Evolutionary conservation across 2,888 invertebrate genomes (phyloP), one percentile per base, ranked within the genome.

Genomic region (Sphaeridia pumilis): DNA sequence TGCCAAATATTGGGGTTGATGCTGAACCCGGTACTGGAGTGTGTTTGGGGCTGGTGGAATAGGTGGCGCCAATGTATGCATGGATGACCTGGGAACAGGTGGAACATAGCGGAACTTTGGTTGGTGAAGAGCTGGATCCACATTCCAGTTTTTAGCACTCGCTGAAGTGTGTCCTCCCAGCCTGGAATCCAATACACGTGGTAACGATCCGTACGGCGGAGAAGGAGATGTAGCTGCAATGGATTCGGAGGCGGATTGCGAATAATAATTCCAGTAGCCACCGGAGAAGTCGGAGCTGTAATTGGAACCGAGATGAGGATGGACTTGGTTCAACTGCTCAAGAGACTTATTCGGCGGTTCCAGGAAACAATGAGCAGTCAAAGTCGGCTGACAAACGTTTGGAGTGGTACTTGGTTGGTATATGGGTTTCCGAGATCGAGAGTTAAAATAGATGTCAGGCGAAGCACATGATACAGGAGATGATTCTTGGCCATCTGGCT

Each of bases 71-170:
- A 46, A 24, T 5, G 38, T 25, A 31, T 35, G 49, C n/a, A 49
- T 43, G 21, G 54, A 52, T 46, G 52, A 47, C 46, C 58, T 56
- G 3, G 76, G 74, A 28, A 76, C 74, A 22, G 76, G 75, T 31
- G 77, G 73, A 50, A 65, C 61, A 70, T 87, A 87, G 54, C 86
- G 79, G 66, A 79, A 81, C 62, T 79, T 78, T 26, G 86, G 85
- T 46, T 81, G 78, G 70, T 87, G 86, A 38, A 79, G 79, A 59
- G 77, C 76, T 5, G 85, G 83, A 72, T 87, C 83, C 69, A 82
- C 85, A 49, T 76, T 76, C 72, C 61, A 63, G 42, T 55, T 59
- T 55, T 55, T 59, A 7, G 36, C 25, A 17, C 21, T 5, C 1
- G n/a, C 14, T 24, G 28, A 28, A 14, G 3, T 4, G 10, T 25